These are phyloP conservation scores for Germaria angustata DNA, from an alignment of 2,888 invertebrate species.

Conservation along the genomic window DNA sequence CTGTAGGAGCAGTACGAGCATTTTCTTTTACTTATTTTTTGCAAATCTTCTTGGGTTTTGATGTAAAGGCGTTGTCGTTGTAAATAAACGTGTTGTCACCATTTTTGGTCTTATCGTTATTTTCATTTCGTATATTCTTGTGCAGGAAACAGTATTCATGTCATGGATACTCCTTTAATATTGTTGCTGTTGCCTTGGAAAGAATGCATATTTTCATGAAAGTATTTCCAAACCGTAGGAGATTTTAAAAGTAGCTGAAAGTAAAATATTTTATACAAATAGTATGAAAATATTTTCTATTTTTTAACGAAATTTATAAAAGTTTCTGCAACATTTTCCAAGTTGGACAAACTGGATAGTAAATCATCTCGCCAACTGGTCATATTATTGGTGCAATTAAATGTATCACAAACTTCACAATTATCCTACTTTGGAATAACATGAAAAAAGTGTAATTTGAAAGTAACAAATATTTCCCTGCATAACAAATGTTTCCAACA, in stretches of 20 bases:
- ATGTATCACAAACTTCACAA: too few species aligned
- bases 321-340: too few species aligned
- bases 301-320: too few species aligned
- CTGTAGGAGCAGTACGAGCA: background rate
- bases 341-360: too few species aligned
- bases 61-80: slow-evolving; percentile 49
- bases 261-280: too few species aligned
- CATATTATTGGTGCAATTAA: too few species aligned
- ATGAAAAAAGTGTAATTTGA: too few species aligned
- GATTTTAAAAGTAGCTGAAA: background rate
- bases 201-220: slow-evolving; percentile 28
- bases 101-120: slow-evolving; percentile 62
- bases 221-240: background rate
- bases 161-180: slow-evolving; percentile 29
- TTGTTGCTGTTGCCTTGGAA: slow-evolving; percentile 20
- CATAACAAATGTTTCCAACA: slow-evolving; percentile 56
- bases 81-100: slow-evolving; percentile 66
- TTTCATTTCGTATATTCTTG: slow-evolving; percentile 6
- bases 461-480: slow-evolving; percentile 43
- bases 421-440: background rate
- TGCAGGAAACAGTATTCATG: slow-evolving; percentile 57
- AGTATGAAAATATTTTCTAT: too few species aligned
- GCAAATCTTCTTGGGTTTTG: slow-evolving; percentile 36
- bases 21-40: slow-evolving; percentile 7
- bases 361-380: too few species aligned